Evolutionary conservation across 2,888 invertebrate species (phyloP), one percentile per base, ranked within the genome.

Genomic region (Bellardia pandia): DNA sequence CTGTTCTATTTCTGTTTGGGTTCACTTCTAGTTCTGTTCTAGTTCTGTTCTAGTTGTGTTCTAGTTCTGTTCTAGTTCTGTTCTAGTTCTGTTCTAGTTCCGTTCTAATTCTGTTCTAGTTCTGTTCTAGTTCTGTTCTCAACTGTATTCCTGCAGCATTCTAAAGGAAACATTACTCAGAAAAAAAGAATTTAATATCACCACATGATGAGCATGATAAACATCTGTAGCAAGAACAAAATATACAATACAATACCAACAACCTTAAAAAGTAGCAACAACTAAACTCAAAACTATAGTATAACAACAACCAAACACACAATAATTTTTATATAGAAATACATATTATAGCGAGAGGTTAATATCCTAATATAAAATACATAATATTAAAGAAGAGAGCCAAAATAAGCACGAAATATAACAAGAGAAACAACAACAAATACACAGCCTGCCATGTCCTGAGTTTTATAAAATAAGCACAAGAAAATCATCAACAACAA

Each of bases 341-440:
- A 56, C 14, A 75, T 62, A 78, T 53, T 62, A 78, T 23, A 74
- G 68, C 40, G 58, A 71, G 62, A 85, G 87, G 87, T 87, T 87
- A 87, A 85, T 78, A 87, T 87, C 87, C 87, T 85, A 53, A 60
- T 48, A 64, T 56, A 83, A 75, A 79, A 37, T 3, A 69, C 42
- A 45, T 13, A 23, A 56, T 56, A 53, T 45, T 45, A 3, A 45
- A 45, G 13, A 16, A 58, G 2, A 71, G 45, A 8, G 33, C 30
- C 33, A 53, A n/a, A 23, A 23, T 14, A 16, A 58, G 30, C 11
- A 58, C 13, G 48, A 30, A 40, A 33, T 4, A 51, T 42, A 23
- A 42, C 33, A 62, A 81, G 58, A 23, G 74, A 40, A 60, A 68
- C 45, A 74, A 68, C 68, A 66, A 74, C 16, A 60, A 71, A 69